Percentiles rank a stretch among this genome's conserved stretches.
Conservation (phyloP, 2,888 invertebrate genomes). For the Drosophila buzzatii region DNA sequence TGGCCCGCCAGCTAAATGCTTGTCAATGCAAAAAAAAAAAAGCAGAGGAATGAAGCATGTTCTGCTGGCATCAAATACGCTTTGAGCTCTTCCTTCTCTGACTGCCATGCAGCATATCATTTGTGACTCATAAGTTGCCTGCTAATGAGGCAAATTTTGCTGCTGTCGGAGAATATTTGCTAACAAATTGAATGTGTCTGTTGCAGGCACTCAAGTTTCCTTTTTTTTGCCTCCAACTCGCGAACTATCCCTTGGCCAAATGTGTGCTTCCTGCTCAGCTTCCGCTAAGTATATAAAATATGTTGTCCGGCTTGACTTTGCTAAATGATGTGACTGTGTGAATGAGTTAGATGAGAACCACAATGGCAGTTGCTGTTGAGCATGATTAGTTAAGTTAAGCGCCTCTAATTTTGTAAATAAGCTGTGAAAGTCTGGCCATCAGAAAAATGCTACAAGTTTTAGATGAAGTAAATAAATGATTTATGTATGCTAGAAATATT, state of each 20-base stretch:
- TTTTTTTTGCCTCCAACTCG: background rate
- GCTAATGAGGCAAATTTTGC: constrained; percentile 60
- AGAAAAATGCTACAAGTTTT: background rate
- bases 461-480: background rate
- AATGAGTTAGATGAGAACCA: background rate
- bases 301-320: background rate
- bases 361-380: background rate
- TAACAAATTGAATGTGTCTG: constrained; percentile 67
- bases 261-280: background rate
- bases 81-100: constrained; percentile 2
- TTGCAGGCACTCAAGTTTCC: constrained; percentile 53
- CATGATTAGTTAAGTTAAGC: background rate
- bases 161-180: constrained; percentile 11
- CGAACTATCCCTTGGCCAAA: background rate
- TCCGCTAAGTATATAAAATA: constrained; percentile 1
- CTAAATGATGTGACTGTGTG: background rate
- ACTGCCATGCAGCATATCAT: constrained; percentile 13
- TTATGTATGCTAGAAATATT: too few relatives aligned
- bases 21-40: constrained; percentile 29
- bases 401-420: background rate
- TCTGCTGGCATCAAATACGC: constrained; percentile 11
- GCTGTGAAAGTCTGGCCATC: background rate
- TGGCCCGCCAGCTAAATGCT: constrained; percentile 40
- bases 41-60: background rate
- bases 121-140: constrained; percentile 16